Evolutionary conservation across 2,888 invertebrate species (phyloP).

Genomic region (Rhorus exstirpatorius): DNA sequence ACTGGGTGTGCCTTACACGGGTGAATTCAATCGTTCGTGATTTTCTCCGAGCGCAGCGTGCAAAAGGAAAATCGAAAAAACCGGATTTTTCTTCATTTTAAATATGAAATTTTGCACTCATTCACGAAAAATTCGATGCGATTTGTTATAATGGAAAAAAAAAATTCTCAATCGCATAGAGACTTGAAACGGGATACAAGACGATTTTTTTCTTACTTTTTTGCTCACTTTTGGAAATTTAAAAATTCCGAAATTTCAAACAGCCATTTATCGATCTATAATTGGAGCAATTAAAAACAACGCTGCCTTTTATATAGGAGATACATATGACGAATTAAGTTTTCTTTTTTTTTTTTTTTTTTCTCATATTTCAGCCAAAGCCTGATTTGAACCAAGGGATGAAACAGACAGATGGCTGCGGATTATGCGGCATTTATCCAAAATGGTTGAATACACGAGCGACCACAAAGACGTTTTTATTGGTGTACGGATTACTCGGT

Average conservation of each 20-base stretch:
- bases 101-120: not conserved
- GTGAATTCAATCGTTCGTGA: slow-evolving; percentile 19
- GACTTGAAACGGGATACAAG: no score
- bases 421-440: slow-evolving; percentile 88
- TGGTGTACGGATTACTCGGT: slow-evolving; percentile 89
- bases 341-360: no score
- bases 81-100: not conserved
- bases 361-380: slow-evolving; percentile 42
- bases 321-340: not conserved
- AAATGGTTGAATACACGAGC: slow-evolving; percentile 88
- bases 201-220: no score
- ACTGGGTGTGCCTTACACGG: slow-evolving; percentile 36
- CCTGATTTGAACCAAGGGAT: slow-evolving; percentile 62
- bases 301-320: not conserved
- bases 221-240: no score
- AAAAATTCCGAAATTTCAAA: no score
- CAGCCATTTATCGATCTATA: no score
- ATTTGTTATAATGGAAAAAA: not conserved
- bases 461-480: slow-evolving; percentile 88
- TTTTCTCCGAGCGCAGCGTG: not conserved
- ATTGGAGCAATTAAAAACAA: no score
- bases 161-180: no score
- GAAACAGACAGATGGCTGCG: slow-evolving; percentile 85
- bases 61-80: not conserved
- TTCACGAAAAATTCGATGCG: not conserved